phyloP scores from a whole-genome alignment of 2,888 invertebrate species.

The Hirtodrosophila alboralis region DNA sequence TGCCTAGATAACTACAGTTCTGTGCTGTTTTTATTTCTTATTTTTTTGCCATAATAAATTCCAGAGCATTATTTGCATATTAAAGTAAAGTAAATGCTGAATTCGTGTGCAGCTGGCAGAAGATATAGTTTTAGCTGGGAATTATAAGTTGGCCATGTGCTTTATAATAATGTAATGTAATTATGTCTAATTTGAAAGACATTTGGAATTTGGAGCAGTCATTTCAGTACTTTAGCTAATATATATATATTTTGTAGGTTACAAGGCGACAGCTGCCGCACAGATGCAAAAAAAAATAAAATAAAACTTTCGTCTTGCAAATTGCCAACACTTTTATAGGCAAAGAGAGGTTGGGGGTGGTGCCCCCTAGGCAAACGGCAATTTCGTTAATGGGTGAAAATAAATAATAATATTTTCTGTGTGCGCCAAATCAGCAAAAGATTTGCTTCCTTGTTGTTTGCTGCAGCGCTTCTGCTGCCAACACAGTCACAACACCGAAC shows the following conservation, averaged over 20 bases:
- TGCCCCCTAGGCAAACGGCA: slow-evolving; percentile 46
- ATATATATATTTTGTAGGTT: slow-evolving; percentile 60
- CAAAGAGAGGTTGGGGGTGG: neutral
- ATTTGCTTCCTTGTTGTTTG: slow-evolving; percentile 68
- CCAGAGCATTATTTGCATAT: slow-evolving; percentile 75
- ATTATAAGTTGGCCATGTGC: slow-evolving; percentile 46
- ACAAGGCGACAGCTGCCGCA: slow-evolving; percentile 61
- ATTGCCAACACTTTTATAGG: slow-evolving; percentile 24
- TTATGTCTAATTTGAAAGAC: slow-evolving; percentile 63
- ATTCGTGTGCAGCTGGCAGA: slow-evolving; percentile 42
- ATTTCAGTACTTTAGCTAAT: slow-evolving; percentile 43
- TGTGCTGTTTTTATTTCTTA: slow-evolving; percentile 19
- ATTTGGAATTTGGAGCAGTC: slow-evolving; percentile 55
- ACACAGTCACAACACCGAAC: slow-evolving; percentile 11
- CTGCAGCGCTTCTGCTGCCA: slow-evolving; percentile 17
- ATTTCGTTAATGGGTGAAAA: slow-evolving; percentile 74
- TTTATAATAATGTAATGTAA: slow-evolving; percentile 58
- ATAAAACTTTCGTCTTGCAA: slow-evolving; percentile 46
- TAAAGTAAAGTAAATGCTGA: slow-evolving; percentile 59
- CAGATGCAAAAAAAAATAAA: slow-evolving; percentile 38
- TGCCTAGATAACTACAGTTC: slow-evolving; percentile 40
- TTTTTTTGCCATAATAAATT: slow-evolving; percentile 67
- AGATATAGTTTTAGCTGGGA: slow-evolving; percentile 39
- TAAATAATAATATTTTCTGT: slow-evolving; percentile 72
- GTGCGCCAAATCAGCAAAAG: slow-evolving; percentile 52